Evolutionary conservation across 2,888 invertebrate genomes (phyloP), one percentile per base, ranked within the genome.

Genomic region (Ditylenchus weischeri): DNA sequence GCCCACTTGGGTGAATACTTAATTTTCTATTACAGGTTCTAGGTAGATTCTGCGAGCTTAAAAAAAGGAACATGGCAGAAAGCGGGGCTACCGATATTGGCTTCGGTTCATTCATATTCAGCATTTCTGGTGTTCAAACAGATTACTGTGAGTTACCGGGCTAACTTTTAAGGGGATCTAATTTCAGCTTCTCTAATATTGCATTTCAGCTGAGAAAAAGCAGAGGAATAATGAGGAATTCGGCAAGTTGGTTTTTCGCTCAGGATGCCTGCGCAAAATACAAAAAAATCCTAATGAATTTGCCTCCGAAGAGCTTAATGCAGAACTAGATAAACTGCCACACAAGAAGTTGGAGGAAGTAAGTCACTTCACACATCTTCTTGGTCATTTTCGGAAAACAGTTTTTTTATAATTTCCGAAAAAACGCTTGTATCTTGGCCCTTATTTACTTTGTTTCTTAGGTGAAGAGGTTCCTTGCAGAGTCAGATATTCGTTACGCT

Each of bases 201-300:
- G 11, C 72, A n/a, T 6, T 68, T 57, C n/a, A 70, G 70, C 72
- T 35, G 48, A 43, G 15, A 38, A 69, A 23, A 57, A 48, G 29
- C 29, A 58, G 43, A 38, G 62, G 29, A 35, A 62, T 29, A 10
- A 13, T 15, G 49, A 57, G 18, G 61, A 73, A 29, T 71, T 73
- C 59, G 72, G 72, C 19, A 58, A 69, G 23, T 66, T 48, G 21
- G 68, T 71, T n/a, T 38, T 57, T 29, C 21, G 49, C 3, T 49
- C 51, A n/a, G 71, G 71, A n/a, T 36, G 61, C 36, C 73, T 73
- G 71, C 23, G 57, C 0, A 19, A 47, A 21, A 15, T 57, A 18
- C 18, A 29, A 23, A 74, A 73, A 43, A 71, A 72, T 70, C 72
- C 72, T 13, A 71, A 71, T 58, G 71, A 71, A 47, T 69, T 48